Evolutionary conservation across 2,888 invertebrate genomes (phyloP).

Genomic region (Leucania comma): DNA sequence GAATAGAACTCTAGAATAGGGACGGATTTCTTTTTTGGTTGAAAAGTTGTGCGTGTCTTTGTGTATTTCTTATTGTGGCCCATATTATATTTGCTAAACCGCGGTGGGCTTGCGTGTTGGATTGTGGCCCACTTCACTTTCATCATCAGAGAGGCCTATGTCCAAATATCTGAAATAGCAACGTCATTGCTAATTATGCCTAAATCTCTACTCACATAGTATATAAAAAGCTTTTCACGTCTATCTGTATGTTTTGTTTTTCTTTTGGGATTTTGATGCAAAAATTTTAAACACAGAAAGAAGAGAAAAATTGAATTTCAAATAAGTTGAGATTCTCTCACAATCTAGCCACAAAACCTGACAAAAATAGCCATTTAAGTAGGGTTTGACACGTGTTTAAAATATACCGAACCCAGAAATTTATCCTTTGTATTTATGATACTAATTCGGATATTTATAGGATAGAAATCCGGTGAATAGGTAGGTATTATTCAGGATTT

Average conservation of each 20-base stretch:
- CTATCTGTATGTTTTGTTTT: background rate
- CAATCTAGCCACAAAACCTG: no score
- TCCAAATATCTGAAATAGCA: background rate
- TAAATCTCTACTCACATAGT: no score
- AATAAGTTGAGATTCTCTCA: no score
- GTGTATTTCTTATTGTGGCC: constrained; percentile 14
- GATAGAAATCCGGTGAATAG: background rate
- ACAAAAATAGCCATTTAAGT: no score
- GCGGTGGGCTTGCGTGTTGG: background rate
- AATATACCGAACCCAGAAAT: no score
- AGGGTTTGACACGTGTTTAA: no score
- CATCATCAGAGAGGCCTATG: background rate
- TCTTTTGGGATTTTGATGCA: background rate
- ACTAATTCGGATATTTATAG: background rate
- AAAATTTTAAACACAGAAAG: no score
- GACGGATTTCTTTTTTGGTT: constrained; percentile 23
- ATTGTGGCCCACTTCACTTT: no score
- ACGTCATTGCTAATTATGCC: no score
- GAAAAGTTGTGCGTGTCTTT: constrained; percentile 2
- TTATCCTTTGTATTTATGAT: background rate
- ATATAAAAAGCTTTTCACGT: no score
- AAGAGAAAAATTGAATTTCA: no score
- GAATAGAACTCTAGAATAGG: constrained; percentile 41
- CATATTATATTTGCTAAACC: background rate
- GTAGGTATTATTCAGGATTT: no score